Evolutionary conservation across 2,113 vertebrate species (phyloP).

Genomic region (Etheostoma spectabile): DNA sequence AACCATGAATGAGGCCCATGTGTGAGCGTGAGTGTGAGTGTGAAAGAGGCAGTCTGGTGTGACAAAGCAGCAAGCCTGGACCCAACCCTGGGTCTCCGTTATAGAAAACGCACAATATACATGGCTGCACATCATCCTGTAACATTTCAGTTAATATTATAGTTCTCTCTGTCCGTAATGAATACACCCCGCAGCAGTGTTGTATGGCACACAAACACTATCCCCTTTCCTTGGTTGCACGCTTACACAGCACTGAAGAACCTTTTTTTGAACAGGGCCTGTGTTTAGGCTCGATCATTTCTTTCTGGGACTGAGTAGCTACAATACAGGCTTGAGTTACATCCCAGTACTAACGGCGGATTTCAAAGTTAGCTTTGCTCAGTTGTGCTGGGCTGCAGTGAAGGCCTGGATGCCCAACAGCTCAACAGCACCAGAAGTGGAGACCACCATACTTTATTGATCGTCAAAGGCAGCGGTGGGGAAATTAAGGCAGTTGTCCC

Average conservation of each 20-base stretch:
- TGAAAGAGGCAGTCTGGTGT: constrained; percentile 77
- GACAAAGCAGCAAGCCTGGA: constrained; percentile 74
- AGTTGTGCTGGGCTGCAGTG: constrained; percentile 34
- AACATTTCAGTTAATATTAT: constrained; percentile 14
- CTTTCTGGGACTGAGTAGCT: constrained; percentile 67
- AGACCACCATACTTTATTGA: constrained; percentile 52
- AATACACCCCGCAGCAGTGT: constrained; percentile 23
- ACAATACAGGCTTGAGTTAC: constrained; percentile 58
- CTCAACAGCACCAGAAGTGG: constrained; percentile 56
- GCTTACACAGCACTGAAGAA: constrained; percentile 44
- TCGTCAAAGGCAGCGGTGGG: constrained; percentile 83
- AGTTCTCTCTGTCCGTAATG: constrained; percentile 42
- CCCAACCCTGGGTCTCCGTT: constrained; percentile 55
- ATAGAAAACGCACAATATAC: constrained; percentile 57
- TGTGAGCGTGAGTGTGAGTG: not conserved
- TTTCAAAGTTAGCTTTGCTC: constrained; percentile 39
- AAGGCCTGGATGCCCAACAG: constrained; percentile 22
- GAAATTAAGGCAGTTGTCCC: constrained; percentile 82
- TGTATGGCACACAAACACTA: constrained; percentile 16
- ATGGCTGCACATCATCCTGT: constrained; percentile 18
- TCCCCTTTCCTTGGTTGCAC: constrained; percentile 18
- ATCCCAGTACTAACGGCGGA: constrained; percentile 39
- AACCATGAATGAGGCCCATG: constrained; percentile 45
- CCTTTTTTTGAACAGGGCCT: constrained; percentile 22
- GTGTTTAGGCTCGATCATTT: constrained; percentile 23